These are phyloP conservation scores for Acanthurus leucopareius DNA, from an alignment of 2,797 vertebrate species.

Conservation along the genomic window DNA sequence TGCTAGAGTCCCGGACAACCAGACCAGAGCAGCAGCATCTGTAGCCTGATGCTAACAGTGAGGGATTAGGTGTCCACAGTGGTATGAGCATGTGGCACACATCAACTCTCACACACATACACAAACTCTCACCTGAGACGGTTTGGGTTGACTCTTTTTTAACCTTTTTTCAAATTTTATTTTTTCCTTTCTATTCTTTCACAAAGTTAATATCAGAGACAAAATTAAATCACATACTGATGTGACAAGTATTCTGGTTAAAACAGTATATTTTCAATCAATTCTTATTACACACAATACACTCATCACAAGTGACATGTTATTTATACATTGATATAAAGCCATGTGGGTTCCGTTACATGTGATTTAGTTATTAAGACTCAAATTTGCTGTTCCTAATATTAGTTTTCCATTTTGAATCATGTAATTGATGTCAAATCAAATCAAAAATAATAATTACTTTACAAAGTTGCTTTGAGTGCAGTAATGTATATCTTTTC, in stretches of 20 bases:
- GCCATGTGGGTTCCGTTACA: neutral
- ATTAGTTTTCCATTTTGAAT: too few relatives aligned
- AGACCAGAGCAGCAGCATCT: slow-evolving; percentile 54
- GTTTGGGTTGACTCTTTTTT: slow-evolving; percentile 23
- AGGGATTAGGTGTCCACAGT: slow-evolving; percentile 46
- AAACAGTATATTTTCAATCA: neutral
- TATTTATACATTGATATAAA: neutral
- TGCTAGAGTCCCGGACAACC: slow-evolving; percentile 64
- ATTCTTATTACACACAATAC: neutral
- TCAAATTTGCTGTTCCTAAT: too few relatives aligned
- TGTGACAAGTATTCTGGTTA: neutral
- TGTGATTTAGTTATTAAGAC: too few relatives aligned
- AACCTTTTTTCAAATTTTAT: neutral
- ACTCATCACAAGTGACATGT: neutral
- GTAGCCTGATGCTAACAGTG: slow-evolving; percentile 43
- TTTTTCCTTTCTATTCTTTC: too few relatives aligned
- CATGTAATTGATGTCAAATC: neutral
- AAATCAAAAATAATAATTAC: neutral
- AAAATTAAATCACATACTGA: neutral
- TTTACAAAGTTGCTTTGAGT: neutral
- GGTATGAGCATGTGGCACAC: slow-evolving; percentile 4
- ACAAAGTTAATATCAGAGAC: too few relatives aligned
- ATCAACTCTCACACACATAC: neutral
- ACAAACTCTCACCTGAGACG: neutral
- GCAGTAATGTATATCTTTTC: neutral